Base-by-base conservation (phyloP, 2,113 vertebrate species). In the Mugil cephalus region DNA sequence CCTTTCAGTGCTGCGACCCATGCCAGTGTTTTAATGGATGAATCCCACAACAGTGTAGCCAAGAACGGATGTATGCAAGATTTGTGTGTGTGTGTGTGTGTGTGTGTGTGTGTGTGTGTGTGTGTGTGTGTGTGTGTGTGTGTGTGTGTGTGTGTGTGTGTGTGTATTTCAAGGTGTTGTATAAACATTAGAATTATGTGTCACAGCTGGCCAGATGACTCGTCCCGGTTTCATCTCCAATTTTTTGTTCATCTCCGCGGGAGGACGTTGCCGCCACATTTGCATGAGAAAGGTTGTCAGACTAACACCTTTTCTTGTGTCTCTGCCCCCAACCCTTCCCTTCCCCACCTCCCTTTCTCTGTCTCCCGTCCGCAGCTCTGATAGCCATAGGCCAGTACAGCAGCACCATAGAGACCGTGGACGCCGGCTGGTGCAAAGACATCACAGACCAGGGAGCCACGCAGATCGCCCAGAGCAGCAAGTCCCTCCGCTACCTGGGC, bases 351-450 rank as follows among this genome's bases (percentile, higher is more conserved):
- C 43, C 24, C 59, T 18, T n/a, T 47, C 30, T 64, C 75, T 36
- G 15, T 75, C 72, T 59, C 24, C 65, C 85, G 54, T 88, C 79
- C 60, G 39, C 94, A 99, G 98, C 98, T 77, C 93, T 99, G 87
- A 98, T 98, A 91, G 96, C 97, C 86, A 99, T 99, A 78, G 98
- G 97, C 64, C 95, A 93, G 74, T 97, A 98, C 93, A 99, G 98
- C 92, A 94, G 93, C 88, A 99, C 96, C 14, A 99, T 99, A 80
- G 98, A 99, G 92, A 99, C 98, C 0, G 98, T 99, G 91, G 98
- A 99, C 72, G 98, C 98, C 0, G 98, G 98, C 58, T 99, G 98
- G 98, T 99, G 98, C 90, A 98, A 98, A 82, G 98, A 99, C 88
- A 99, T 99, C 76, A 99, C 98, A 1, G 98, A 99, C 85, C 95